Evolutionary conservation across 2,797 vertebrate genomes (phyloP), one percentile per base, ranked within the genome.

Genomic region (Gorsachius magnificus): DNA sequence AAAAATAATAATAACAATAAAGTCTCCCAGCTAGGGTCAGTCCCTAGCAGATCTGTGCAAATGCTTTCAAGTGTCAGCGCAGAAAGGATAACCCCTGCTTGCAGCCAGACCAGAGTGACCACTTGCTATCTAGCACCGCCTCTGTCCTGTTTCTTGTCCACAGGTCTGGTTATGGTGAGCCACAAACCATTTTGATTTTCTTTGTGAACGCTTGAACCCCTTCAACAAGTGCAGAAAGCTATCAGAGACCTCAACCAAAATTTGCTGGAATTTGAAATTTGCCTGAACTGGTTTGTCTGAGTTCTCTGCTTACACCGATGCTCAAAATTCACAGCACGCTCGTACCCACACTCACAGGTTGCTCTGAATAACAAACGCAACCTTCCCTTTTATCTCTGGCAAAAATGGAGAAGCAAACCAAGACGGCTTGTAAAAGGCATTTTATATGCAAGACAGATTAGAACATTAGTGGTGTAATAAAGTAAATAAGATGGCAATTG

Each of bases 401-500:
- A 3, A 86, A 79, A 91, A 82, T 15, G 54, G 84, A 94, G 89
- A 83, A 66, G 69, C 63, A 77, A 76, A 89, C 75, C 46, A 91
- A 66, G 68, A 80, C 7, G 11, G 89, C 85, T 91, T 83, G 64
- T 79, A 72, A 83, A 33, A 28, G 77, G 56, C 74, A 60, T 95
- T 97, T 97, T 83, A 97, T 91, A 97, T 94, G 89, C 97, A 97
- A 97, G 94, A 93, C 91, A 92, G 95, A 96, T 96, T 95, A 96
- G 97, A 97, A 97, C 97, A 97, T 98, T 91, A 97, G 94, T 87
- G 94, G 97, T 93, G 93, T 93, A 97, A 97, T 97, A 97, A 97
- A 97, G 94, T 97, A 97, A 98, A 98, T 97, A 97, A 96, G 96
- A 95, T 95, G 89, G 97, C 94, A 97, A 98, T 97, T 97, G 98